phyloP scores from a whole-genome alignment of 2,888 invertebrate species.

The Ochropacha duplaris region DNA sequence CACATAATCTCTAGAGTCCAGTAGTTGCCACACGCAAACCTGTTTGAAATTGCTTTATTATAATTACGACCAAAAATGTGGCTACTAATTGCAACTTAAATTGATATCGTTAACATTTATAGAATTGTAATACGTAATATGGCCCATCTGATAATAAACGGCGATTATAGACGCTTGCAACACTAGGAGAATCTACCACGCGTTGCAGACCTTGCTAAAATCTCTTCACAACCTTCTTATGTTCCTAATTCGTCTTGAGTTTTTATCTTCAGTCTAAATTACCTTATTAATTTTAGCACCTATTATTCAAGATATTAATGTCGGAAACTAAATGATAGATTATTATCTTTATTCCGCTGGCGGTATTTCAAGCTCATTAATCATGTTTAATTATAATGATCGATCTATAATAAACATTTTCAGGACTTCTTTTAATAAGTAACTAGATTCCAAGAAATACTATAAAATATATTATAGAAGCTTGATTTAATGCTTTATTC shows the following conservation, averaged over 20 bases:
- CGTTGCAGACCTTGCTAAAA: no score
- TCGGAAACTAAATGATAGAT: not conserved
- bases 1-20: constrained; percentile 91
- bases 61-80: not conserved
- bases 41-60: constrained; percentile 23
- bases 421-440: not conserved
- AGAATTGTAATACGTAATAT: no score
- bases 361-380: not conserved
- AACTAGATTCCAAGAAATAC: not conserved
- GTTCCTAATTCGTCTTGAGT: not conserved
- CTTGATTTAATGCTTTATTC: not conserved
- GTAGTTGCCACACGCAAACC: constrained; percentile 89
- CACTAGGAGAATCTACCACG: no score
- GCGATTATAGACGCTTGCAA: no score
- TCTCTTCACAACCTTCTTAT: no score
- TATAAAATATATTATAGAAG: not conserved
- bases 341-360: not conserved
- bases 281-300: not conserved
- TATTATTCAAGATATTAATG: not conserved
- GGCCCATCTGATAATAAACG: no score
- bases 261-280: not conserved
- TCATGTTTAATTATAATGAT: not conserved
- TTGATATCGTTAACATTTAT: no score
- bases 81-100: not conserved
- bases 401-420: not conserved